Evolutionary conservation across 64 coral and sea anemone species (phyloP), one percentile per base, ranked within the genome.

Genomic region (Pachyseris speciosa): DNA sequence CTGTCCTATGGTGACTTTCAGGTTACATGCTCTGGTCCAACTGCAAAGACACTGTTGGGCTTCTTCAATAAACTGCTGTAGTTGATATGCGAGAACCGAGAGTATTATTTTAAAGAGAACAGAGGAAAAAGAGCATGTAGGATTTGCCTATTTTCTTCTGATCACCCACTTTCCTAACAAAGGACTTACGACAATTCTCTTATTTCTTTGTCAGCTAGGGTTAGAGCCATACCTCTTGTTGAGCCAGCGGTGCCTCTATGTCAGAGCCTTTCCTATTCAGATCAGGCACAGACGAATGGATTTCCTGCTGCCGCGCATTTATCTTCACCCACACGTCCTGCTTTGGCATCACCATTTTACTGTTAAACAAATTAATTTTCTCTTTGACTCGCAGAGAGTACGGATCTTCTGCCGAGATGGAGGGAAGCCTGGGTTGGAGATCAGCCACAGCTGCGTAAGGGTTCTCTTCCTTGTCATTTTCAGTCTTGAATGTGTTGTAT

Each of bases 341-440:
- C 51, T n/a, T 84, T 43, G 45, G 83, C 10, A 49, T 38, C 34
- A 1, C 57, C 25, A 87, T 33, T 83, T 80, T 96, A 8, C 86
- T 91, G 38, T 96, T 85, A 67, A 96, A 96, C 29, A 96, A 88
- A 66, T 96, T 26, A 8, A 96, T 57, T 66, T 96, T 96, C 10
- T 83, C 89, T 24, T 69, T 85, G 37, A 96, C 86, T 17, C 70
- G 65, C 85, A 89, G 69, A n/a, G 67, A 45, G 64, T 93, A 96
- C 0, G 95, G 95, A 93, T 96, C 95, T 36, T 59, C 66, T 20
- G 28, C 53, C 11, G 77, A 10, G 8, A 63, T 33, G 33, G 52
- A 70, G 0, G 9, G 31, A 52, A 64, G 34, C 39, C 33, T 69
- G 63, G 49, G 74, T 52, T 38, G 45, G 37, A 72, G 7, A 47